Percentiles rank a stretch among this genome's conserved stretches.
These are phyloP conservation scores for Cyphomyrmex costatus DNA, from an alignment of 1,140 invertebrate species.

Conservation along the genomic window DNA sequence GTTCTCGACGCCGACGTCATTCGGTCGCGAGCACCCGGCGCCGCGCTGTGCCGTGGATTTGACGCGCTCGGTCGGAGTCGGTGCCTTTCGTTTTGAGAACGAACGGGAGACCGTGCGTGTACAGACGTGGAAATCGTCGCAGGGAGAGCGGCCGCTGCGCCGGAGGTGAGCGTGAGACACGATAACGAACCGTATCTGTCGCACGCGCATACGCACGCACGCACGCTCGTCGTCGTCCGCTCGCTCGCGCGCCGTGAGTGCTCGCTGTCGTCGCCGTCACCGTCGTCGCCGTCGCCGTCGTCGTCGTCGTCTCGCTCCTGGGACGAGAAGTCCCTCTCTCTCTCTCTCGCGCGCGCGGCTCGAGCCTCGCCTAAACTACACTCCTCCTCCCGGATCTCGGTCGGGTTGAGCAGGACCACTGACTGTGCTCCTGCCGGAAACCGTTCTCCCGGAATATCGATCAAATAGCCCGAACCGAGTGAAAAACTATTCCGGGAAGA, in stretches of 20 bases:
- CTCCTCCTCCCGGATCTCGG: constrained; percentile 44
- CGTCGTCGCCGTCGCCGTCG: background rate
- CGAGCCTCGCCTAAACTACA: constrained; percentile 41
- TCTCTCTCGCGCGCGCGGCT: constrained; percentile 51
- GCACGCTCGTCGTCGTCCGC: constrained; percentile 57
- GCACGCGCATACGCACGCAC: constrained; percentile 26
- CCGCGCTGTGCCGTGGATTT: background rate
- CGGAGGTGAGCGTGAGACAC: constrained; percentile 49
- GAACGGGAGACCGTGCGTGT: background rate
- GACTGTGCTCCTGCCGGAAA: constrained; percentile 73
- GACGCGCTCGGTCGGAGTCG: constrained; percentile 37
- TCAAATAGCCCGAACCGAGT: constrained; percentile 76
- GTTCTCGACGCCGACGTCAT: constrained; percentile 17
- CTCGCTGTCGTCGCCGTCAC: background rate
- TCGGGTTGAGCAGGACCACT: constrained; percentile 56
- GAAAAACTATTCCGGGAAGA: constrained; percentile 67
- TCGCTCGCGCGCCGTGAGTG: constrained; percentile 44
- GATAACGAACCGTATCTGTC: constrained; percentile 44
- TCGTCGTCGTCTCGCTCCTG: background rate
- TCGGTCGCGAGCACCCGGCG: constrained; percentile 29
- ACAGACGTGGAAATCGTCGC: constrained; percentile 22
- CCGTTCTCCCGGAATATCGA: constrained; percentile 79
- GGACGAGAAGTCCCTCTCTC: constrained; percentile 28
- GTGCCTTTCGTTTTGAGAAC: constrained; percentile 46
- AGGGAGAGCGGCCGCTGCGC: too few species aligned